Evolutionary conservation across 2,888 invertebrate species (phyloP).

Genomic region (Ennomos erosarius): DNA sequence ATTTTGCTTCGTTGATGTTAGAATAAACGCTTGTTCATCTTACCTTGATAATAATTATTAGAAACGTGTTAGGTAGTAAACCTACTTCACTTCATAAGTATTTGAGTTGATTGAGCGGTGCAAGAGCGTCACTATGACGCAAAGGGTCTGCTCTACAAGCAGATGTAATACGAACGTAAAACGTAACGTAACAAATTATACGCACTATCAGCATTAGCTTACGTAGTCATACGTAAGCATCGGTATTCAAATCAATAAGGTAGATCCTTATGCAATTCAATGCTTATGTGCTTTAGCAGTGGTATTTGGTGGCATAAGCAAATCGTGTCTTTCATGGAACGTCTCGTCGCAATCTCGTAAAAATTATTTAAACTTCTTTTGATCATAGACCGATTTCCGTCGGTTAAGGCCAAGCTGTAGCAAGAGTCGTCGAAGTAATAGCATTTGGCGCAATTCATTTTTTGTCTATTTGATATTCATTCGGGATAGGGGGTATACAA

Average conservation of each 20-base stretch:
- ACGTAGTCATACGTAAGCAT: slow-evolving; percentile 28
- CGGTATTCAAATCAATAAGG: slow-evolving; percentile 14
- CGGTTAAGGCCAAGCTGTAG: too few relatives aligned
- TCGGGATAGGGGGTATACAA: too few relatives aligned
- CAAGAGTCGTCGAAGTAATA: too few relatives aligned
- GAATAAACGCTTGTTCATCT: slow-evolving; percentile 1
- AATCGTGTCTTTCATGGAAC: too few relatives aligned
- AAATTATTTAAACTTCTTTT: too few relatives aligned
- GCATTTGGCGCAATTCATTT: too few relatives aligned
- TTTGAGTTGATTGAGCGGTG: not conserved
- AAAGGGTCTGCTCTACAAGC: slow-evolving; percentile 1
- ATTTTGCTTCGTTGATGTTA: too few relatives aligned
- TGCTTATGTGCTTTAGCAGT: slow-evolving; percentile 5
- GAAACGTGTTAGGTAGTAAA: slow-evolving; percentile 15
- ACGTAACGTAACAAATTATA: too few relatives aligned
- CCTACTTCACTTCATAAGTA: not conserved
- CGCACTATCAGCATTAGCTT: slow-evolving; percentile 28
- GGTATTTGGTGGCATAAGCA: too few relatives aligned
- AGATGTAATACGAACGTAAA: slow-evolving; percentile 15
- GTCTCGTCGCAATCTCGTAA: too few relatives aligned
- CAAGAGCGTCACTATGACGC: slow-evolving; percentile 5
- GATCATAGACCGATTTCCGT: too few relatives aligned
- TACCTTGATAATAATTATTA: slow-evolving; percentile 15
- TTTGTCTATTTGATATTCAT: too few relatives aligned
- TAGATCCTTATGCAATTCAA: slow-evolving; percentile 13